A percentile compares a stretch with the other conserved stretches of the same genome.
Evolutionary conservation across 1,140 invertebrate species (phyloP).

Genomic region (Drosophila albomicans): DNA sequence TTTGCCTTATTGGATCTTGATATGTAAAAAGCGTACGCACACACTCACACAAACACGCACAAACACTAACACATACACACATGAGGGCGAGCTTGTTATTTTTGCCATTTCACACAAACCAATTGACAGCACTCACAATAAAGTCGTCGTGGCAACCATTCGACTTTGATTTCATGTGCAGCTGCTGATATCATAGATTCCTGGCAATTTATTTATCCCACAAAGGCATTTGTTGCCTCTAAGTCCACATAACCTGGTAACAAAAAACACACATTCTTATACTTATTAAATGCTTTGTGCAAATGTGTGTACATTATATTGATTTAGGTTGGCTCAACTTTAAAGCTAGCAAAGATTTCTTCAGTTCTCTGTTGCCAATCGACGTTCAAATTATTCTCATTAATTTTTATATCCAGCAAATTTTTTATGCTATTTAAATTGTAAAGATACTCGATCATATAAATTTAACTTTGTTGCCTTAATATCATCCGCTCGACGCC

Average conservation of each 20-base stretch:
- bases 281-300: constrained; percentile 1
- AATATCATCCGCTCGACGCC: not conserved
- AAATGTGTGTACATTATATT: not conserved
- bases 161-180: constrained; percentile 27
- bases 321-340: too few relatives aligned
- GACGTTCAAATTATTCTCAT: too few relatives aligned
- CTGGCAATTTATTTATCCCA: constrained; percentile 13
- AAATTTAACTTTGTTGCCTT: not conserved
- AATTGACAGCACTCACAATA: constrained; percentile 34
- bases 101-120: constrained; percentile 47
- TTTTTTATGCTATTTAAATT: too few relatives aligned
- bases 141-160: constrained; percentile 50
- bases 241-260: constrained; percentile 4
- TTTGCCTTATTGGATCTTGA: constrained; percentile 63
- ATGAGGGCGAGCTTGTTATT: constrained; percentile 49
- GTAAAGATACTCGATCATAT: too few relatives aligned
- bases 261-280: constrained; percentile 16
- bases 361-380: too few relatives aligned
- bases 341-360: too few relatives aligned
- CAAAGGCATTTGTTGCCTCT: constrained; percentile 10
- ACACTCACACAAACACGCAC: constrained; percentile 18
- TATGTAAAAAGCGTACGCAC: constrained; percentile 37
- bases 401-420: too few relatives aligned
- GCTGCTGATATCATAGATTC: constrained; percentile 22
- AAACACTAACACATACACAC: not conserved